phyloP scores from a whole-genome alignment of 2,888 invertebrate species.

The Cantharis rustica region DNA sequence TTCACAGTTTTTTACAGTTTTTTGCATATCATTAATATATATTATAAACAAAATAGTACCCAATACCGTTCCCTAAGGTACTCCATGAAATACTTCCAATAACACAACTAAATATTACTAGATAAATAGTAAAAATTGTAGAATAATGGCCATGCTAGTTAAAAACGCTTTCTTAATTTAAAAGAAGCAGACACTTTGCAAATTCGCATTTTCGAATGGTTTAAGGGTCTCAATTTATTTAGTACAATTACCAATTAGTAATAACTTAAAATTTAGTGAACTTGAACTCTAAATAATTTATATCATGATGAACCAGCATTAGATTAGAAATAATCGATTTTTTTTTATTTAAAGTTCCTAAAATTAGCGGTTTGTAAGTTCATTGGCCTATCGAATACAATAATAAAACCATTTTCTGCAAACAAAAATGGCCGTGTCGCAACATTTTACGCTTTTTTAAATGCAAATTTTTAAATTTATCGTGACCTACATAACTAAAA shows the following conservation, averaged over 20 bases:
- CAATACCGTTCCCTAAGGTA: no score
- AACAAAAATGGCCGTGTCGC: neutral
- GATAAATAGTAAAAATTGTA: no score
- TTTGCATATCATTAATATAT: no score
- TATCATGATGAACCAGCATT: neutral
- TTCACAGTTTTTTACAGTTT: no score
- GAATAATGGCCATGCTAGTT: no score
- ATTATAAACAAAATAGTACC: no score
- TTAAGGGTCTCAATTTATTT: neutral
- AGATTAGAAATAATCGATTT: neutral
- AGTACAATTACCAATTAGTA: no score
- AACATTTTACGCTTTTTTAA: neutral
- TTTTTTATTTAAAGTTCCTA: neutral
- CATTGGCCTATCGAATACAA: neutral
- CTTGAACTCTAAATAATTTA: neutral
- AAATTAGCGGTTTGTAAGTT: slow-evolving; percentile 4
- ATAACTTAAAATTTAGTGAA: neutral
- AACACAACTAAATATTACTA: no score
- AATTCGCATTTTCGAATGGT: neutral
- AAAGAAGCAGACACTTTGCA: neutral
- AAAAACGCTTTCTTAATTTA: neutral
- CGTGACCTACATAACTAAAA: neutral
- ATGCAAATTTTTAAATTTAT: neutral
- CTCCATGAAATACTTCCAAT: no score
- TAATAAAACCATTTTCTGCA: neutral